phyloP scores from a whole-genome alignment of 2,888 invertebrate genomes.

The Oligia latruncula region DNA sequence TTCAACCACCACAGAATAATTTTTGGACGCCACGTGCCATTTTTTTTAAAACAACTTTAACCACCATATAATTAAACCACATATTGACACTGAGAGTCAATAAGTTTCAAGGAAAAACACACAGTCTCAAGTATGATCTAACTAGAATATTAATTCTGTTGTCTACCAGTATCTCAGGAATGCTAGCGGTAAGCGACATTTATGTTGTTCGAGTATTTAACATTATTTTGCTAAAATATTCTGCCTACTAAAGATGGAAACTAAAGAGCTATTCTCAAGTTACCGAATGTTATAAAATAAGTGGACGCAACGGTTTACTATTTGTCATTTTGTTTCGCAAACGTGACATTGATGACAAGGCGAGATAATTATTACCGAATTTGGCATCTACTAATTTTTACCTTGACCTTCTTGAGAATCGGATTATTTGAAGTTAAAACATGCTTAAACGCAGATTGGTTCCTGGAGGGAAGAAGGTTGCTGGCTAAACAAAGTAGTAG shows the following conservation, averaged over 20 bases:
- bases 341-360: conserved; percentile 52
- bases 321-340: conserved; percentile 33
- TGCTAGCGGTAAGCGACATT: conserved; percentile 33
- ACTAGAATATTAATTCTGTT: conserved; percentile 26
- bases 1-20: rapidly evolving
- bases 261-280: conserved; percentile 11
- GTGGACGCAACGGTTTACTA: conserved; percentile 4
- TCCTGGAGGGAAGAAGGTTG: not conserved
- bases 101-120: conserved; percentile 12
- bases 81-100: not conserved
- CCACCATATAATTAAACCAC: not conserved
- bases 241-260: not conserved
- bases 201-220: conserved; percentile 12
- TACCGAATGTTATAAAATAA: conserved; percentile 18
- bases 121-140: conserved; percentile 19
- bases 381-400: conserved; percentile 31
- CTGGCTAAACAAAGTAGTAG: not conserved
- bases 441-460: not conserved
- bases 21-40: not conserved
- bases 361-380: conserved; percentile 54
- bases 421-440: conserved; percentile 1
- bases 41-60: not conserved
- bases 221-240: conserved; percentile 27
- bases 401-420: conserved; percentile 45
- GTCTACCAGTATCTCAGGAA: conserved; percentile 1